phyloP scores from a whole-genome alignment of 35 echinoderm and acorn worm genomes.

The Chiridota heheva region DNA sequence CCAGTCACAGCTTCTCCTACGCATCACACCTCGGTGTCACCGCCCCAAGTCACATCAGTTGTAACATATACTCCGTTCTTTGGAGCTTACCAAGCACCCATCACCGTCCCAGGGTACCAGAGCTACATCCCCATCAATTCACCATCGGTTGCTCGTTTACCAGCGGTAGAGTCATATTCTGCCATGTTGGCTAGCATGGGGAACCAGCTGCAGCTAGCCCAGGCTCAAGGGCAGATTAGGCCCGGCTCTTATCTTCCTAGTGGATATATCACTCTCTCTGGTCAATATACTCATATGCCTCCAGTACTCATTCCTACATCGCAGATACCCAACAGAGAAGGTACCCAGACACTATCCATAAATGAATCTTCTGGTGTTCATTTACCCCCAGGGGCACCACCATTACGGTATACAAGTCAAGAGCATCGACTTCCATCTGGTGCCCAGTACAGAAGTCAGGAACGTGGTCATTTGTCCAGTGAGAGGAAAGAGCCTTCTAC shows the following conservation, averaged over 20 bases:
- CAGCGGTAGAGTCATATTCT: slow-evolving; percentile 74
- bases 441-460: slow-evolving; percentile 29
- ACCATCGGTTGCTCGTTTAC: slow-evolving; percentile 43
- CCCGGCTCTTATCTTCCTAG: slow-evolving; percentile 56
- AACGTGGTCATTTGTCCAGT: neutral
- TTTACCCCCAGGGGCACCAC: neutral
- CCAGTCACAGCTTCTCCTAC: slow-evolving; percentile 37
- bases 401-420: neutral
- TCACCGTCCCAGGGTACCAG: slow-evolving; percentile 10
- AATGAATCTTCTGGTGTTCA: neutral
- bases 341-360: neutral
- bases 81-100: slow-evolving; percentile 1
- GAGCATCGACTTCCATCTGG: neutral
- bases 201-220: slow-evolving; percentile 69
- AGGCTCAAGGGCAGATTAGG: slow-evolving; percentile 51
- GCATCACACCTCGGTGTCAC: neutral
- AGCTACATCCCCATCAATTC: slow-evolving; percentile 29
- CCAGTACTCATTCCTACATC: slow-evolving; percentile 47
- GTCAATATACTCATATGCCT: slow-evolving; percentile 28
- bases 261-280: slow-evolving; percentile 56
- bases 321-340: neutral
- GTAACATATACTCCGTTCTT: slow-evolving; percentile 28
- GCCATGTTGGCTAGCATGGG: slow-evolving; percentile 92
- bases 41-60: neutral
- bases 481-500: neutral